Evolutionary conservation across 2,113 vertebrate species (phyloP), one percentile per base, ranked within the genome.

Genomic region (Triplophysa dalaica): DNA sequence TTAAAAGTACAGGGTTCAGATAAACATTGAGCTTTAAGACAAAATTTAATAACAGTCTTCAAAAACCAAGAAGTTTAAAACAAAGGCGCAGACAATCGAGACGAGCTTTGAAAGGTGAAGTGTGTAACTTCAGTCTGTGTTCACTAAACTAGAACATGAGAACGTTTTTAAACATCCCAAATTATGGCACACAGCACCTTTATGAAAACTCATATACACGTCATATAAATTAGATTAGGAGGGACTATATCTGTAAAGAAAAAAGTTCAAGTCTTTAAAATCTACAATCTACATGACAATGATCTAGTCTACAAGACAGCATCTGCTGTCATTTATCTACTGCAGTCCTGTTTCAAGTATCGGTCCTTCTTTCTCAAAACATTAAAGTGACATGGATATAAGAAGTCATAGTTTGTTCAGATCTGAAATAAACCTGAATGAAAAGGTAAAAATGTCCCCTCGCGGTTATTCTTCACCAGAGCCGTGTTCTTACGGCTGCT

Each of bases 401-500:
- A 6, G 14, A 21, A 21, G 8, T 21, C 8, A 58, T 21, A 21
- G 19, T 21, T 72, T 13, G 69, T 38, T 43, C 13, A 22, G 14
- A n/a, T 68, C 66, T 12, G 43, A 68, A 68, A 68, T 68, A 5
- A n/a, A 16, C 13, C 19, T 41, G 12, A 41, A 19, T 6, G 3
- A 21, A 58, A n/a, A 70, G 7, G 17, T 21, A 67, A 56, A 72
- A 21, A 72, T 7, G 13, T 48, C 0, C 97, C 98, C 78, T 98
- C 97, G 0, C 95, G 95, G 1, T 96, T 98, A 90, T 96, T 98
- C 88, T 96, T 96, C 70, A 99, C 93, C 89, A 99, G 86, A 0
- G 96, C 96, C 0, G 96, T 98, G 90, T 97, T 98, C 89, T 97
- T 96, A 85, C 98, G 88, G 87, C 97, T 97, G 92, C 96, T 98